These are phyloP conservation scores for Drosophila meridiana DNA, from an alignment of 2,888 invertebrate species.

Conservation along the genomic window DNA sequence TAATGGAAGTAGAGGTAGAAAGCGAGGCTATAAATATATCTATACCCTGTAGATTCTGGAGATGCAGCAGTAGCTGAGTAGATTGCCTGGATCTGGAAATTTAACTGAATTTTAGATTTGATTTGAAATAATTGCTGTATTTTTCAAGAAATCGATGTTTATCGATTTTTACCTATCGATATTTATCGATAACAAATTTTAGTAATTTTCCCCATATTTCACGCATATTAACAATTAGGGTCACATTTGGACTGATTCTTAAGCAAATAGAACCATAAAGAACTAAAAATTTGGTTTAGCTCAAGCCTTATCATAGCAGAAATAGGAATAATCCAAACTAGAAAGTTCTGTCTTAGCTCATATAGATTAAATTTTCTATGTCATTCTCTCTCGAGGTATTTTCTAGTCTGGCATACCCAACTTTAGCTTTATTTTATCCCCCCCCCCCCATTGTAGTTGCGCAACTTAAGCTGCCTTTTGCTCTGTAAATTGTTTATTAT, in stretches of 20 bases:
- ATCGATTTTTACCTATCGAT: background rate
- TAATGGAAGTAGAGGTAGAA: background rate
- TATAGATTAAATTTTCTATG: background rate
- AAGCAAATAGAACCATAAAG: background rate
- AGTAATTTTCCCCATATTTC: background rate
- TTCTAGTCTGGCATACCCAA: background rate
- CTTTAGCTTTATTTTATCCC: background rate
- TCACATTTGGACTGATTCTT: too few species aligned
- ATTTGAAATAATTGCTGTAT: background rate
- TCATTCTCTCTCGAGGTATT: background rate
- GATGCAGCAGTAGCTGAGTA: background rate
- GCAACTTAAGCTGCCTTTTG: conserved; percentile 22
- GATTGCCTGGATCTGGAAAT: background rate
- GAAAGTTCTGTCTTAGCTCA: background rate
- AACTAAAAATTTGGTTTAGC: background rate
- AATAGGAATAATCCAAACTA: background rate
- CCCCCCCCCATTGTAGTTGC: conserved; percentile 14
- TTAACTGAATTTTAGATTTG: background rate
- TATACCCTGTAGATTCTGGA: background rate
- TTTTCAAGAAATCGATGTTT: background rate
- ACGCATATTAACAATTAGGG: too few species aligned
- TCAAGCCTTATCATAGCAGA: background rate
- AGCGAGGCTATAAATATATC: background rate
- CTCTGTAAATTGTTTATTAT: conserved; percentile 53
- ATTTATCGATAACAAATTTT: background rate